phyloP scores from a whole-genome alignment of 2,797 vertebrate species.

The Poecilia picta region DNA sequence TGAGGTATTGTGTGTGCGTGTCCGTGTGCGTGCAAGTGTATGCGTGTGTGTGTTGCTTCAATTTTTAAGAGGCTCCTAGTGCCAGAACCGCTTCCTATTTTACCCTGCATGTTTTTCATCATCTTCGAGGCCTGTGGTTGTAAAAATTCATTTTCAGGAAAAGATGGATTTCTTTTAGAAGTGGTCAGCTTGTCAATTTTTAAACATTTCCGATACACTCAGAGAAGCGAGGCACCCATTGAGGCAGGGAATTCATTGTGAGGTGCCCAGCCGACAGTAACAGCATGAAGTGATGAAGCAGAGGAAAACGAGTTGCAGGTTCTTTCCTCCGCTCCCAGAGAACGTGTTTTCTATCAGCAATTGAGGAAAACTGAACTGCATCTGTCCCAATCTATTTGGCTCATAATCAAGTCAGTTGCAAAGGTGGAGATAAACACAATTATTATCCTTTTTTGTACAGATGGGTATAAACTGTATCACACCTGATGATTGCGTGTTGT shows the following conservation, averaged over 20 bases:
- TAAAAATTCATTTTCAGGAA: conserved; percentile 65
- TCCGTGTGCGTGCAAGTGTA: conserved; percentile 5
- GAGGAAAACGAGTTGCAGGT: conserved; percentile 38
- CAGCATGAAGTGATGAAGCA: conserved; percentile 52
- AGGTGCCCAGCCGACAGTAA: conserved; percentile 45
- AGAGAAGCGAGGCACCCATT: conserved; percentile 40
- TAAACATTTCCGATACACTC: conserved; percentile 61
- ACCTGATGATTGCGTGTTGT: conserved; percentile 31
- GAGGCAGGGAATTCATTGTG: conserved; percentile 68
- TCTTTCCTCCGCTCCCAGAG: conserved; percentile 13
- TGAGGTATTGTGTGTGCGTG: conserved; percentile 19
- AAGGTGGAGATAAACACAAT: conserved; percentile 39
- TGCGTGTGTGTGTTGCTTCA: conserved; percentile 9
- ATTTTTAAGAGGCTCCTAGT: conserved; percentile 24
- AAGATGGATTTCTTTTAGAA: conserved; percentile 65
- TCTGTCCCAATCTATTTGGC: conserved; percentile 38
- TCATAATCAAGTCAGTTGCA: conserved; percentile 38
- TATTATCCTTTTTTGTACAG: not conserved
- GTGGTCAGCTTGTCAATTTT: conserved; percentile 72
- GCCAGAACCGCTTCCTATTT: conserved; percentile 39
- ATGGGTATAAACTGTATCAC: conserved; percentile 12
- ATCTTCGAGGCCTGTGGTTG: conserved; percentile 46
- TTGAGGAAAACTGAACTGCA: conserved; percentile 28
- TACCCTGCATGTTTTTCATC: conserved; percentile 61
- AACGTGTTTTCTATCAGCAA: conserved; percentile 30